Evolutionary conservation across 2,113 vertebrate genomes (phyloP).

Genomic region (Paraplagusia blochii): DNA sequence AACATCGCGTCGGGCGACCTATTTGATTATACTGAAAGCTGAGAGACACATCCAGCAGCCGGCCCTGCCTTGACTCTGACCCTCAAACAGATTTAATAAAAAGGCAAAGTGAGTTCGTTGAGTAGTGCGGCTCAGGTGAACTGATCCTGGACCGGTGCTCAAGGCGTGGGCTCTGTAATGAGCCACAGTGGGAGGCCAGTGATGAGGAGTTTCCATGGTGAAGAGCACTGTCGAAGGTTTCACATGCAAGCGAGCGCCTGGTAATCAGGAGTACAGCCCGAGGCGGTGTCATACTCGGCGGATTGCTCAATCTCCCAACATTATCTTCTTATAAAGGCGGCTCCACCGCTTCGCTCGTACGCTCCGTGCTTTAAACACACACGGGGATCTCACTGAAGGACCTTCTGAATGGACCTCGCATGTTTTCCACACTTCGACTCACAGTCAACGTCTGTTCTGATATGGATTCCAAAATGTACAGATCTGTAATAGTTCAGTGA

Average conservation of each 20-base stretch:
- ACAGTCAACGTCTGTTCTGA: too few species aligned
- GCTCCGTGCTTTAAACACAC: background rate
- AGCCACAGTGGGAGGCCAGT: slow-evolving; percentile 45
- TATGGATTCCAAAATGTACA: too few species aligned
- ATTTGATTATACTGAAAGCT: slow-evolving; percentile 31
- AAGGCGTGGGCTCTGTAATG: slow-evolving; percentile 46
- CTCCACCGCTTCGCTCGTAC: slow-evolving; percentile 19
- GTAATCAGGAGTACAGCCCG: slow-evolving; percentile 65
- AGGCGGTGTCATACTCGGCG: slow-evolving; percentile 57
- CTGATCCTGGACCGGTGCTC: slow-evolving; percentile 52
- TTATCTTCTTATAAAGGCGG: slow-evolving; percentile 56
- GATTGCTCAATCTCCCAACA: slow-evolving; percentile 58
- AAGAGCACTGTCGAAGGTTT: slow-evolving; percentile 50
- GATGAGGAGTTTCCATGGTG: slow-evolving; percentile 51
- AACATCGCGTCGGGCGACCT: slow-evolving; percentile 17
- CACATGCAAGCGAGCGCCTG: slow-evolving; percentile 27
- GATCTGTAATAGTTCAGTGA: too few species aligned
- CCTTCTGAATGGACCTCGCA: too few species aligned
- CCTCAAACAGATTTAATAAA: slow-evolving; percentile 56
- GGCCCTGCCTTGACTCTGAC: slow-evolving; percentile 27
- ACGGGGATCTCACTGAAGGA: background rate
- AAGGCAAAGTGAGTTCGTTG: slow-evolving; percentile 15
- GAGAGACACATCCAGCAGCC: slow-evolving; percentile 5
- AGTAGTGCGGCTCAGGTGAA: slow-evolving; percentile 32
- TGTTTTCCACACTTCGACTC: too few species aligned